Base-by-base conservation (phyloP, 2,797 vertebrate genomes). In the Neosalanx taihuensis region DNA sequence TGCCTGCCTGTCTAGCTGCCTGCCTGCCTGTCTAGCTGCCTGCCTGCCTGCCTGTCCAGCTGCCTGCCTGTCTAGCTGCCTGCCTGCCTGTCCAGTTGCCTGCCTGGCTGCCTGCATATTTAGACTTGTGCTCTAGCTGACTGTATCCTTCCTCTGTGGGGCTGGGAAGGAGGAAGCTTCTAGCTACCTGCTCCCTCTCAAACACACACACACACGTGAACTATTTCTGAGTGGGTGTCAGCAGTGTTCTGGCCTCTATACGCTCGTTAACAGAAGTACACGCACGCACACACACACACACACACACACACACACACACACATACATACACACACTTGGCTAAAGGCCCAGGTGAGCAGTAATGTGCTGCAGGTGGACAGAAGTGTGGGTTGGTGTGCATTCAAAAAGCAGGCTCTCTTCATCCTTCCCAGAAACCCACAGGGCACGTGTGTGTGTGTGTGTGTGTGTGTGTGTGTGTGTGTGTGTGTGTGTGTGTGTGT, bases 321-420 rank as follows among this genome's bases (percentile, higher is more conserved):
- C 29, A 12, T 20, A 62, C 41, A 17, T 46, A 66, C 23, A 69
- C 53, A 59, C 58, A 56, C 64, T 53, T 60, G 53, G 10, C 37
- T 41, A 64, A 64, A 9, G 18, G 13, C 13, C 30, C 69, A 79
- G 83, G 77, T 79, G 83, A 59, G 20, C n/a, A 26, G 57, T 59
- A 59, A 59, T 83, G 70, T 69, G 72, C 72, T 78, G 72, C 76
- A 82, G 81, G 78, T 82, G 69, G 69, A 74, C 71, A 71, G 51
- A 67, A 53, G 33, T 17, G 58, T 73, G 69, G 67, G 64, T 12
- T 53, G 73, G 57, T 78, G 72, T 82, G 79, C 69, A 78, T 72
- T 79, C 72, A 83, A 72, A 79, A 72, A 58, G 26, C 62, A 13
- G 18, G 62, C 33, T 5, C 46, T 67, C 79, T 79, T 80, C 46